Evolutionary conservation across 2,113 vertebrate species (phyloP), one percentile per base, ranked within the genome.

Genomic region (Globicephala melas): DNA sequence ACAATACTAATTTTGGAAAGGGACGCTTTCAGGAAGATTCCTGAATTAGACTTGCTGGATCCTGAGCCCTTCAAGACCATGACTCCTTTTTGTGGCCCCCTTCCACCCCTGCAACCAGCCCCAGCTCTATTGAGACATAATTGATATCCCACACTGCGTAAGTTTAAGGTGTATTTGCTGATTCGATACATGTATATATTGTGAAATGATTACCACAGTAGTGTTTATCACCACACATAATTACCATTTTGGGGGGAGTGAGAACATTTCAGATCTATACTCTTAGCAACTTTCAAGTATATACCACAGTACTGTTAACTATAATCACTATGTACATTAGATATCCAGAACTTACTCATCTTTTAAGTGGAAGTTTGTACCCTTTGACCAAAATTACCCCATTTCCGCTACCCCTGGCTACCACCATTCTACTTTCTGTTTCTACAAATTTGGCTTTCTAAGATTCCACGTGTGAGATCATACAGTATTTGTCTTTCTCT

Each of bases 1-100:
- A 71, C 9, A 76, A 91, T 38, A 91, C 11, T 94, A 79, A 62
- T 77, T 97, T 85, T 28, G 17, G 91, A 95, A 86, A 82, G 50
- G 50, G 62, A 97, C 88, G 23, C 33, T 60, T 90, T 60, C 38
- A 62, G 60, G 36, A 31, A 91, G 63, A 81, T 47, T 76, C 25
- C 44, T 33, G 41, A 94, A 84, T 81, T 92, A 92, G 81, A 94
- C 26, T 23, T 83, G 36, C 28, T 62, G 28, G 81, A 80, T 47
- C 11, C 10, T 38, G 31, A 76, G 2, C 31, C 60, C 77, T 84
- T 65, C 14, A 41, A 87, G 47, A 58, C 21, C 33, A 67, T 26
- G 55, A 68, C 36, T 38, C 63, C 44, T 28, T 82, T n/a, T 53
- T 55, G 20, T 36, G 47, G 47, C 31, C 10, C 0, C 76, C 10